A percentile compares a stretch with the other conserved stretches of the same genome.
These are phyloP conservation scores for Cyanocitta stelleri DNA, from an alignment of 2,113 vertebrate genomes.

Conservation along the genomic window DNA sequence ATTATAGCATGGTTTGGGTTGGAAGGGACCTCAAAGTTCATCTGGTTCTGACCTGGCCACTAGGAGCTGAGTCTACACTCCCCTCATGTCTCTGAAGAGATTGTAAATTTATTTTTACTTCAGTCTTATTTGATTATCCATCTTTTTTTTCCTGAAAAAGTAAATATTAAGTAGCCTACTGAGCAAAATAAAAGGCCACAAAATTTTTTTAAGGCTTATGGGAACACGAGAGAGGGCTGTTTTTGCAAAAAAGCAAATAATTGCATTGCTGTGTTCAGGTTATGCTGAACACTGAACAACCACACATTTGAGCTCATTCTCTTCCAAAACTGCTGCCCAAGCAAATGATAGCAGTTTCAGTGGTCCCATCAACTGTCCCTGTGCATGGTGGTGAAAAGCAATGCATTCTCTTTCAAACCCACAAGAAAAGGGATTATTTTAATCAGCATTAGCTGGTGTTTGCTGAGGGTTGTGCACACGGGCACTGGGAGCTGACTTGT, in stretches of 20 bases:
- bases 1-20: neutral
- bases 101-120: neutral
- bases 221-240: neutral
- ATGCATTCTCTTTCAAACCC: neutral
- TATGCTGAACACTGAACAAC: neutral
- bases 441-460: neutral
- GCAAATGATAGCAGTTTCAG: neutral
- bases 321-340: neutral
- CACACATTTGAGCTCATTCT: fast-evolving
- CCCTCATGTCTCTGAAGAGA: fast-evolving
- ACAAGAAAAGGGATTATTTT: neutral
- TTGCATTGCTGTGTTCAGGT: neutral
- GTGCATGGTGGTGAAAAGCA: neutral
- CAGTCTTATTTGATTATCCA: fast-evolving
- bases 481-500: fast-evolving
- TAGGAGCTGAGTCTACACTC: neutral
- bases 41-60: neutral
- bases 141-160: neutral
- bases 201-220: neutral
- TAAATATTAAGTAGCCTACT: neutral
- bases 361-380: fast-evolving
- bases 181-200: neutral
- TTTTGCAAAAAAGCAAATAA: neutral
- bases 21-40: neutral
- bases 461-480: fast-evolving